These are phyloP conservation scores for Mastomys natalensis DNA, from an alignment of 2,113 vertebrate genomes.

Conservation along the genomic window DNA sequence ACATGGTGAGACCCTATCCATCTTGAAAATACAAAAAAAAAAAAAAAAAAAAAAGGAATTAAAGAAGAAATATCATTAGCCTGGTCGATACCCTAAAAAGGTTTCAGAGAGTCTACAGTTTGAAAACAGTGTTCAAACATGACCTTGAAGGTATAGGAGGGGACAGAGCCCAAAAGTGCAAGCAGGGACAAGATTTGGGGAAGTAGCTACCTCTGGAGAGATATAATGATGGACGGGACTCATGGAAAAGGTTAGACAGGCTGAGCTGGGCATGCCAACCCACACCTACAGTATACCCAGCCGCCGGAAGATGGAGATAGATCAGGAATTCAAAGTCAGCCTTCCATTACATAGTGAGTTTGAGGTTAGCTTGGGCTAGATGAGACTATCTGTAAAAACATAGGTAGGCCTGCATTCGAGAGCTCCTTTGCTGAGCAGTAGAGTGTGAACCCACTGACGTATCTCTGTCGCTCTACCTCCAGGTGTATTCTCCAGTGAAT, in stretches of 20 bases:
- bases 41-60: not conserved
- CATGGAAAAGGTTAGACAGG: not conserved
- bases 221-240: not conserved
- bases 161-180: rapidly evolving
- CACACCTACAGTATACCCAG: not conserved
- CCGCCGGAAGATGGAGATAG: not conserved
- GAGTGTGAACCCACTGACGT: not conserved
- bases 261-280: not conserved
- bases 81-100: not conserved
- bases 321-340: not conserved
- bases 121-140: not conserved
- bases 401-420: not conserved
- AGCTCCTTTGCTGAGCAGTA: not conserved
- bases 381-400: not conserved
- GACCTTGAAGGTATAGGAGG: not conserved
- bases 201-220: not conserved
- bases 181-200: not conserved
- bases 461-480: constrained; percentile 8
- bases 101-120: not conserved
- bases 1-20: not conserved
- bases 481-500: constrained; percentile 92
- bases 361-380: not conserved
- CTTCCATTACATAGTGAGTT: not conserved
- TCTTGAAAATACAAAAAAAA: not conserved
- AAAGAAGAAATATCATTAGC: not conserved